Evolutionary conservation across 2,888 invertebrate species (phyloP).

Genomic region (Philhelius pedissequus): DNA sequence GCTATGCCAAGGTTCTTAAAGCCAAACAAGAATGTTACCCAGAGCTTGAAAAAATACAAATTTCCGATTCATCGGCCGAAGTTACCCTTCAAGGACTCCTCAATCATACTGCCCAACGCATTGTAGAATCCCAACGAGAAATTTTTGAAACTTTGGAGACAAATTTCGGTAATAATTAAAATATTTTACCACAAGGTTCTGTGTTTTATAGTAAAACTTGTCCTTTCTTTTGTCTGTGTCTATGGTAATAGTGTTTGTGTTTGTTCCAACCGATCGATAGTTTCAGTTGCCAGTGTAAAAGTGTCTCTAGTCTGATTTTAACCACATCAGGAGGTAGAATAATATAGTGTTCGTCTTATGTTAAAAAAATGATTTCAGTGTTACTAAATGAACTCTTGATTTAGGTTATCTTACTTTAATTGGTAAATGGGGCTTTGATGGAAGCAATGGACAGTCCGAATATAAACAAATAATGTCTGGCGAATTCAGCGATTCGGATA

Average conservation of each 20-base stretch:
- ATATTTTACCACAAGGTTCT: no score
- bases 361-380: background rate
- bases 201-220: background rate
- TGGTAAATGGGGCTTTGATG: no score
- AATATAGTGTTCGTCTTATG: background rate
- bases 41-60: background rate
- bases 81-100: background rate
- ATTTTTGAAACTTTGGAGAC: background rate
- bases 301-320: constrained; percentile 11
- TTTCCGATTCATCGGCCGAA: constrained; percentile 5
- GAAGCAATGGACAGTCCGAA: background rate
- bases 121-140: background rate
- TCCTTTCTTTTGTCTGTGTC: constrained; percentile 13
- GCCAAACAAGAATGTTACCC: constrained; percentile 14
- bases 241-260: constrained; percentile 12
- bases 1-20: constrained; percentile 4
- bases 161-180: background rate
- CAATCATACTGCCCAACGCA: background rate
- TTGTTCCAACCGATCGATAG: background rate
- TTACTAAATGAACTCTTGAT: background rate
- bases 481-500: background rate
- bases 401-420: background rate
- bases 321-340: background rate
- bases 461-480: background rate
- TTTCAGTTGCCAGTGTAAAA: constrained; percentile 2